A percentile compares a stretch with the other conserved stretches of the same genome.
Evolutionary conservation across 2,888 invertebrate species (phyloP).

Genomic region (Chloroclystis v-ata): DNA sequence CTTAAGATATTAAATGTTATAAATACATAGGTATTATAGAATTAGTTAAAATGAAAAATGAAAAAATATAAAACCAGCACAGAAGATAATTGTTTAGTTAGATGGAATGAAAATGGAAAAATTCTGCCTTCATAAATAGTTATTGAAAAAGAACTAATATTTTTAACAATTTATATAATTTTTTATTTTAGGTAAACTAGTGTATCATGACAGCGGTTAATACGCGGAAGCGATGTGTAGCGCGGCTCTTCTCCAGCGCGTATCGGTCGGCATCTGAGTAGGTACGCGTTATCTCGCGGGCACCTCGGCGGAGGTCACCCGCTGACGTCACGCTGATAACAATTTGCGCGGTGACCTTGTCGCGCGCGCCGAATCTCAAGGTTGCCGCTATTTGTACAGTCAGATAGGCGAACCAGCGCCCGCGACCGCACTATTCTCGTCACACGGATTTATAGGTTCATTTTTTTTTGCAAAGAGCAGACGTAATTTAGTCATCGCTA

Average conservation of each 20-base stretch:
- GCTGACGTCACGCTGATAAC: slow-evolving; percentile 76
- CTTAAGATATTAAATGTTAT: too few relatives aligned
- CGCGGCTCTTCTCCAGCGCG: slow-evolving; percentile 37
- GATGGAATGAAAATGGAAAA: too few relatives aligned
- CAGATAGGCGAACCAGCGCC: slow-evolving; percentile 56
- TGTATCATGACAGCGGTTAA: too few relatives aligned
- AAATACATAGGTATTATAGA: too few relatives aligned
- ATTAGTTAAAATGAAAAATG: too few relatives aligned
- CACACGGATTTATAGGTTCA: slow-evolving; percentile 62
- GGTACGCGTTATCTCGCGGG: slow-evolving; percentile 63
- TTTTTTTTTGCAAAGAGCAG: slow-evolving; percentile 62
- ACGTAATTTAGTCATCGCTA: slow-evolving; percentile 41
- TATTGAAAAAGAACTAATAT: too few relatives aligned
- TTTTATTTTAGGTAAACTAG: too few relatives aligned
- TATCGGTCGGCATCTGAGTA: slow-evolving; percentile 65
- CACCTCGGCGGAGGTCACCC: slow-evolving; percentile 72
- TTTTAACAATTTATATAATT: too few relatives aligned
- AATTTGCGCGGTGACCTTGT: slow-evolving; percentile 77
- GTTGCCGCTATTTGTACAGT: slow-evolving; percentile 74
- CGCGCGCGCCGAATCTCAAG: slow-evolving; percentile 75
- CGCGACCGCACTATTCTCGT: slow-evolving; percentile 50
- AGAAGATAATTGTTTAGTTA: too few relatives aligned
- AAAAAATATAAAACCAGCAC: too few relatives aligned
- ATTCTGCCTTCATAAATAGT: too few relatives aligned
- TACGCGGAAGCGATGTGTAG: slow-evolving; percentile 28